Percentiles rank a stretch among this genome's conserved stretches.
Evolutionary conservation across 2,888 invertebrate species (phyloP).

Genomic region (Malacosoma neustria): DNA sequence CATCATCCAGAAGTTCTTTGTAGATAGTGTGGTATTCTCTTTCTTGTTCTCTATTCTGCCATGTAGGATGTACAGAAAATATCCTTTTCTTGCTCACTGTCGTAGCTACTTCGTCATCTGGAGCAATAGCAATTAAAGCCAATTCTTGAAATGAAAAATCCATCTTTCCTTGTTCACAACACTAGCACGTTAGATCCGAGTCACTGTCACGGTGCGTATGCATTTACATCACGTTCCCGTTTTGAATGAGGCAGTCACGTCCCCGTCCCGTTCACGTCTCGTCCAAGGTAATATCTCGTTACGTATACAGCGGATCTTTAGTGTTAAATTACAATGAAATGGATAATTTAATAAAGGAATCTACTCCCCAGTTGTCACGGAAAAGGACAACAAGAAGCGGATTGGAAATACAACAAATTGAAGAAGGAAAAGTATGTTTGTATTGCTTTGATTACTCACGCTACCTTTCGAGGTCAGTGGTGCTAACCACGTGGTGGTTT

Average conservation of each 20-base stretch:
- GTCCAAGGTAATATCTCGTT: neutral
- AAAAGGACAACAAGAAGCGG: too few relatives aligned
- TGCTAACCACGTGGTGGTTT: too few relatives aligned
- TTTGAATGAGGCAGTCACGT: slow-evolving; percentile 2
- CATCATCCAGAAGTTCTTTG: slow-evolving; percentile 3
- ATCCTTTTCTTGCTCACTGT: neutral
- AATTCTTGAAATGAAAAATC: slow-evolving; percentile 4
- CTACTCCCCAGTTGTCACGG: too few relatives aligned
- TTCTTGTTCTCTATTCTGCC: slow-evolving; percentile 2
- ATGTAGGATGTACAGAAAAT: neutral
- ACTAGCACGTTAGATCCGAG: slow-evolving; percentile 1
- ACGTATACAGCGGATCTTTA: neutral
- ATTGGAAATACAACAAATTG: too few relatives aligned
- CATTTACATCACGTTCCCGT: slow-evolving; percentile 1
- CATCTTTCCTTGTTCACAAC: slow-evolving; percentile 4
- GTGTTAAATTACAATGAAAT: too few relatives aligned
- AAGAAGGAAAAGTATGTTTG: too few relatives aligned
- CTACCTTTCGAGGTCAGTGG: too few relatives aligned
- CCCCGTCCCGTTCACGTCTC: slow-evolving; percentile 1
- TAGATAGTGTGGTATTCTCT: slow-evolving; percentile 2
- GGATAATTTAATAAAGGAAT: too few relatives aligned
- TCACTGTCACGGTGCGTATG: neutral
- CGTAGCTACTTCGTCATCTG: neutral
- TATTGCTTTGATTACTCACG: too few relatives aligned
- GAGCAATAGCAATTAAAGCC: slow-evolving; percentile 1